Base-by-base conservation (phyloP, 2,888 invertebrate genomes). In the Sycophila texana region DNA sequence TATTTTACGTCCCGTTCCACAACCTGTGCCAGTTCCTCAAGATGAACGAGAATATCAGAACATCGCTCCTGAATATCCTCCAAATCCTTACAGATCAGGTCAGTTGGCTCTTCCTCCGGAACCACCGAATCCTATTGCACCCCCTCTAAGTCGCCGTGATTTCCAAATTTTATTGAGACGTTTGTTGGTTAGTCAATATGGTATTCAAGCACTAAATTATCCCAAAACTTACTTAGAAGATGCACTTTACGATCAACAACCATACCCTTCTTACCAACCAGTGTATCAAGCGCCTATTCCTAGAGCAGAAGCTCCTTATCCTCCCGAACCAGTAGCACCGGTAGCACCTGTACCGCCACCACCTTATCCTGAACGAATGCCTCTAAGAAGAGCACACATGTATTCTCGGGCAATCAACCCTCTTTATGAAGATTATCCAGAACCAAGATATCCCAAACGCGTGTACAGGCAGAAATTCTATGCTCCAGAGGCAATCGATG, bases 141-240 rank as follows among this genome's bases (percentile, higher is more conserved):
- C 95, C 13, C 95, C 95, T 10, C 93, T 95, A 2, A 95, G 95
- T 85, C 94, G 94, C 1, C 92, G 93, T 85, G 95, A 95, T 86
- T 93, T 95, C 80, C 94, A 94, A 86, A 91, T 93, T 67, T 89
- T 95, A 58, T 90, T 95, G 7, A 94, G 94, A 82, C 92, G 94
- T 87, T 90, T 95, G 76, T 92, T 95, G 55, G 87, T 93, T 49
- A 91, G 95, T 70, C 95, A 95, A 65, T 90, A 90, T 22, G 90
- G 90, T 0, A 81, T 86, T 0, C 88, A 88, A 60, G 90, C 90
- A 2, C 80, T 90, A 0, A 85, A 84, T 3, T 89, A 90, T 73
- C 90, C 90, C 0, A 87, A 88, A 63, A 88, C 86, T 0, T 90
- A 90, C 58, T 82, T 90, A 1, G 90, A 90, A 60, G 89, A 90